Conservation (phyloP, 2,797 vertebrate genomes). For the Sebastes melanostomus region DNA sequence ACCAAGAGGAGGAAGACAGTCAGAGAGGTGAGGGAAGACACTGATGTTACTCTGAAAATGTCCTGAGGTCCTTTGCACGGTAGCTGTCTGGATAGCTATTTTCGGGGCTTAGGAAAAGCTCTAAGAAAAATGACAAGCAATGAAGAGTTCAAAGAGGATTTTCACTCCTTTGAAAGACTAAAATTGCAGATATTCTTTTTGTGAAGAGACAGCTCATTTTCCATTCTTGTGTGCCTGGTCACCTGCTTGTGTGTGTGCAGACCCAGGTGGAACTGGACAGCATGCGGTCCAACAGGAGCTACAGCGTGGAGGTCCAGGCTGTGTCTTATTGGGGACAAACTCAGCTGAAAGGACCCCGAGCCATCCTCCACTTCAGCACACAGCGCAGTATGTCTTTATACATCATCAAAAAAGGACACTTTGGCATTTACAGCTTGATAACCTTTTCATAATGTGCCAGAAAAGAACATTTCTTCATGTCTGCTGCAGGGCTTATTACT, state of each 20-base stretch:
- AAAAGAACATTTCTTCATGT: background rate
- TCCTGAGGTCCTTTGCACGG: no score
- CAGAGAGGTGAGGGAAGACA: conserved; percentile 78
- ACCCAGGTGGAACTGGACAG: conserved; percentile 84
- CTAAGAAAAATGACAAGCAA: background rate
- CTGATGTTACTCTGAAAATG: background rate
- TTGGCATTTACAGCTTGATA: background rate
- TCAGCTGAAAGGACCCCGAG: conserved; percentile 87
- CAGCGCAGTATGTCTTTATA: conserved; percentile 69
- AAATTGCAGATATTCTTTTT: background rate
- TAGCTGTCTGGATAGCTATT: no score
- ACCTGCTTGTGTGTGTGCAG: conserved; percentile 23
- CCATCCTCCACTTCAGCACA: conserved; percentile 85
- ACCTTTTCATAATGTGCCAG: background rate
- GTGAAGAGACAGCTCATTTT: background rate
- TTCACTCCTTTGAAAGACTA: background rate
- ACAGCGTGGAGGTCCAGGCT: conserved; percentile 90
- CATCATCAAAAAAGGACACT: background rate
- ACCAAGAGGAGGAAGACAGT: conserved; percentile 89
- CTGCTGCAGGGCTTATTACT: background rate
- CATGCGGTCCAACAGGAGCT: conserved; percentile 85
- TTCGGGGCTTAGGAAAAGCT: background rate
- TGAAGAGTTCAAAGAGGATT: background rate
- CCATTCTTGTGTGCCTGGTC: background rate
- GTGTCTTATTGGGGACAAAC: conserved; percentile 91